Conservation (phyloP, 1,140 invertebrate genomes). For the Scaptomyza montana region DNA sequence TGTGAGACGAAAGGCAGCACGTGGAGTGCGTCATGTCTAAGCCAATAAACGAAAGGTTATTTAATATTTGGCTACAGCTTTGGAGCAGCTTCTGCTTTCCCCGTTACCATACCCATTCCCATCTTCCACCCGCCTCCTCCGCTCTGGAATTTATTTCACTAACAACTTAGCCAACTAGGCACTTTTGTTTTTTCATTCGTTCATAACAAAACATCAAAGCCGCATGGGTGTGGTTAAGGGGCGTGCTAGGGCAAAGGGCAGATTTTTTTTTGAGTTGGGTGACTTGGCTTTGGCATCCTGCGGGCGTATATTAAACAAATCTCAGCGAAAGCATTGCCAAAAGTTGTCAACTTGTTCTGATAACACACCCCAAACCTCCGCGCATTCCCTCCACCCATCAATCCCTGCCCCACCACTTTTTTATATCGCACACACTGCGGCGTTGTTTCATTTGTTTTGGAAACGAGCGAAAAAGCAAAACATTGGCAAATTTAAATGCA, state of each 20-base stretch:
- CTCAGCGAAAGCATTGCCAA: constrained; percentile 75
- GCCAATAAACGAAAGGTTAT: constrained; percentile 81
- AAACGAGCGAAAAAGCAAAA: constrained; percentile 77
- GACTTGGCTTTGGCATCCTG: constrained; percentile 50
- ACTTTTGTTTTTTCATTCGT: constrained; percentile 41
- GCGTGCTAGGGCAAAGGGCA: no score
- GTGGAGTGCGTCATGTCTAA: constrained; percentile 60
- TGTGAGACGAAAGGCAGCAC: constrained; percentile 38
- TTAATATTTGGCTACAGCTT: constrained; percentile 75
- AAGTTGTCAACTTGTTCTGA: constrained; percentile 74
- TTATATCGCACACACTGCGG: neutral
- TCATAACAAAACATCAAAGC: constrained; percentile 67
- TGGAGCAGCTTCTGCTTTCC: constrained; percentile 23
- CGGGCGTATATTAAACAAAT: constrained; percentile 79
- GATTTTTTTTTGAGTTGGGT: constrained; percentile 48
- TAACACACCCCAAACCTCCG: constrained; percentile 49
- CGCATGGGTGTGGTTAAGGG: constrained; percentile 27
- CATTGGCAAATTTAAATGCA: constrained; percentile 81
- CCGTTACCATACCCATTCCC: neutral
- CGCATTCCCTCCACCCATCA: neutral
- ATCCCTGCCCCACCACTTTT: neutral
- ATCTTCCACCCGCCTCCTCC: neutral
- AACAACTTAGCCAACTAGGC: constrained; percentile 65
- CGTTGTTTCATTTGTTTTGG: constrained; percentile 55
- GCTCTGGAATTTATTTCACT: constrained; percentile 10